Conservation (phyloP, 23 tunicate genomes). For the Clavelina lepadiformis region DNA sequence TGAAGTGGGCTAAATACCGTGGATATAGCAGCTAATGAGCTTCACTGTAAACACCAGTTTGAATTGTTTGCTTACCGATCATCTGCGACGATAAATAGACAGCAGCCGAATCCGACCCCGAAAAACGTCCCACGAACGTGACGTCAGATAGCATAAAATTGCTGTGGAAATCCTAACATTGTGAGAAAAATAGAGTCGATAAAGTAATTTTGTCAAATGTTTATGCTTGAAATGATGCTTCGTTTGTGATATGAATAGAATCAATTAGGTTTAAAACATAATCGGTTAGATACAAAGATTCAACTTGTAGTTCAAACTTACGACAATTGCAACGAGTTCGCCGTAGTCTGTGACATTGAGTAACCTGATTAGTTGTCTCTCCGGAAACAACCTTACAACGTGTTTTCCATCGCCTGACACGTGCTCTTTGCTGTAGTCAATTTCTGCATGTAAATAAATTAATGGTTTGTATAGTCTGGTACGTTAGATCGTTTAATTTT, state of each 20-base stretch:
- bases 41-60: too few species aligned
- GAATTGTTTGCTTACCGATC: too few species aligned
- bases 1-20: too few species aligned
- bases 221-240: too few species aligned
- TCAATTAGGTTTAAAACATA: neutral
- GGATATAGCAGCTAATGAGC: too few species aligned
- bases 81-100: constrained; percentile 36
- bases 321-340: constrained; percentile 2
- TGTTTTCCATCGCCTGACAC: constrained; percentile 8
- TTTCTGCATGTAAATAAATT: neutral
- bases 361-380: constrained; percentile 7
- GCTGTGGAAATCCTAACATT: constrained; percentile 28
- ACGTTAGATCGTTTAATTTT: neutral
- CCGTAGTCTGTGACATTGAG: constrained; percentile 22
- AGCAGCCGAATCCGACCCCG: constrained; percentile 7
- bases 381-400: constrained; percentile 13
- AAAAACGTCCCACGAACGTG: constrained; percentile 19
- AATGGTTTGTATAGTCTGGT: neutral
- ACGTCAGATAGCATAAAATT: constrained; percentile 46
- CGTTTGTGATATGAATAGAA: too few species aligned
- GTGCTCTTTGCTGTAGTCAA: constrained; percentile 13
- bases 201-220: neutral
- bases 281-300: neutral
- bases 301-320: constrained; percentile 1
- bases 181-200: neutral